Conservation (phyloP, 2,888 invertebrate species). For the Heteromurus nitidus region DNA sequence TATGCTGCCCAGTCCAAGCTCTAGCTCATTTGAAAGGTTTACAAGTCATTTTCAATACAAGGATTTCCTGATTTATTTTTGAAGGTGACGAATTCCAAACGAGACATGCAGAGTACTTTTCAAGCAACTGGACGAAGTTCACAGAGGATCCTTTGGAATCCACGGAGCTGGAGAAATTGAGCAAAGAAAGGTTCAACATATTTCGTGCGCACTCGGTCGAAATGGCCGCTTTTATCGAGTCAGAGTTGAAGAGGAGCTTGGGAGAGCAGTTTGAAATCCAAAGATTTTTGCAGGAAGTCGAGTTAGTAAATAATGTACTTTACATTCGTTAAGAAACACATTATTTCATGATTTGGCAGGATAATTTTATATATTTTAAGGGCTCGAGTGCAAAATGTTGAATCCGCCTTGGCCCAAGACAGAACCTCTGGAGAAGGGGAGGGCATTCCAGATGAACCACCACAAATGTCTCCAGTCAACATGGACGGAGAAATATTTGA, state of each 20-base stretch:
- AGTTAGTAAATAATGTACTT: no score
- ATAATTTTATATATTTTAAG: slow-evolving; percentile 1
- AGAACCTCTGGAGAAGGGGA: not conserved
- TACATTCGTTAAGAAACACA: not conserved
- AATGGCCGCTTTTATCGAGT: slow-evolving; percentile 12
- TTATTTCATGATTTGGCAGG: not conserved
- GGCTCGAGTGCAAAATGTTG: not conserved
- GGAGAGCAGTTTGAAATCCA: slow-evolving; percentile 35
- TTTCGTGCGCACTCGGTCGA: slow-evolving; percentile 42
- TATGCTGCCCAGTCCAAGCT: no score
- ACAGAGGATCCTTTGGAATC: slow-evolving; percentile 6
- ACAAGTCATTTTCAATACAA: no score
- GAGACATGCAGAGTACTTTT: slow-evolving; percentile 28
- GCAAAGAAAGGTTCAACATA: slow-evolving; percentile 33
- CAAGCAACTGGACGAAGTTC: slow-evolving; percentile 10
- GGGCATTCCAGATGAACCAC: not conserved
- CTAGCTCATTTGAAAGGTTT: no score
- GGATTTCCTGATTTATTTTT: no score
- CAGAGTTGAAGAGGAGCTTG: slow-evolving; percentile 13
- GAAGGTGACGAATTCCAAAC: slow-evolving; percentile 31
- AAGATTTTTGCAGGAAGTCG: slow-evolving; percentile 29
- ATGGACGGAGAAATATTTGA: slow-evolving; percentile 34
- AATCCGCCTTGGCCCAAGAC: not conserved
- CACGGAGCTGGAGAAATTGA: slow-evolving; percentile 13
- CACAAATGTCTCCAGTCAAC: not conserved